Evolutionary conservation across 1,140 invertebrate genomes (phyloP).

Genomic region (Ceratina japonica): DNA sequence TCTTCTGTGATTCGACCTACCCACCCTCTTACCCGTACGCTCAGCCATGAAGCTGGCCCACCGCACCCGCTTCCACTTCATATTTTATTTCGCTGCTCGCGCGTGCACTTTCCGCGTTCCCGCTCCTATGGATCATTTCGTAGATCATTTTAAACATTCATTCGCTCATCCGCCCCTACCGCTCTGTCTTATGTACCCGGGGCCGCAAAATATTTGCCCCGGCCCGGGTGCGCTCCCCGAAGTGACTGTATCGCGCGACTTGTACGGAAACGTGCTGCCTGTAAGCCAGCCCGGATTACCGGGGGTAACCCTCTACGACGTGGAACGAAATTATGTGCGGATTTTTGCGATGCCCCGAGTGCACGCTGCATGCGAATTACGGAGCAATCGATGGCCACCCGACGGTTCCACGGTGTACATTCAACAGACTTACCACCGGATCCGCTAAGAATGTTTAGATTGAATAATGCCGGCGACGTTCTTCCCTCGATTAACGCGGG

Average conservation of each 20-base stretch:
- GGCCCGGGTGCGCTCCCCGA: neutral
- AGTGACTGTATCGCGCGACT: slow-evolving; percentile 4
- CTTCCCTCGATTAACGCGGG: neutral
- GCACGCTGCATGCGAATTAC: slow-evolving; percentile 20
- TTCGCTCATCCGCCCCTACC: neutral
- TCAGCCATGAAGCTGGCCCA: neutral
- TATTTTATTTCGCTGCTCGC: slow-evolving; percentile 29
- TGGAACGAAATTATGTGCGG: slow-evolving; percentile 37
- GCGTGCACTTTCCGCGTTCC: neutral
- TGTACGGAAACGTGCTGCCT: slow-evolving; percentile 15
- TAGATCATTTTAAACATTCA: slow-evolving; percentile 46
- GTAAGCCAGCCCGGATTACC: slow-evolving; percentile 34
- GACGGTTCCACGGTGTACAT: neutral
- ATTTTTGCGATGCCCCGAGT: slow-evolving; percentile 18
- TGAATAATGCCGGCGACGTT: neutral
- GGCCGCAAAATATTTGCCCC: slow-evolving; percentile 25
- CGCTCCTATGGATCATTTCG: slow-evolving; percentile 21
- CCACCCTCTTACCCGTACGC: too few species aligned
- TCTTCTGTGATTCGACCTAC: slow-evolving; percentile 8
- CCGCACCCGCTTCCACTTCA: slow-evolving; percentile 17
- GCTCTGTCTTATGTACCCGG: neutral
- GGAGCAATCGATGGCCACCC: neutral
- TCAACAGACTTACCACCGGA: neutral
- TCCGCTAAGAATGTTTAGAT: neutral
- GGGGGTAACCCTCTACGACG: neutral